Percentiles rank a stretch among this genome's conserved stretches.
Conservation (phyloP, 2,888 invertebrate genomes). For the Tachystola acroxantha region DNA sequence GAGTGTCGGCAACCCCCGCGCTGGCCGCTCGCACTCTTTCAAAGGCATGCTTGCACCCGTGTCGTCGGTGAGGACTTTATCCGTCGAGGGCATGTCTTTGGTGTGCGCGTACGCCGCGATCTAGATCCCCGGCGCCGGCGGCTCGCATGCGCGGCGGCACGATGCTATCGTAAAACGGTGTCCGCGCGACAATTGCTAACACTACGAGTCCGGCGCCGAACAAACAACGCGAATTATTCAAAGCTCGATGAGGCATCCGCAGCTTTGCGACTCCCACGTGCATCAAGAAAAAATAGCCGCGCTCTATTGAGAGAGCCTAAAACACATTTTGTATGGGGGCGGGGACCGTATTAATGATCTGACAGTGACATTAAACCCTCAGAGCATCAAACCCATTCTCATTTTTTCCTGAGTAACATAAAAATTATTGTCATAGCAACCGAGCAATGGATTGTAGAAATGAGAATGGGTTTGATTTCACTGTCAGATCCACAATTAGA, state of each 20-base stretch:
- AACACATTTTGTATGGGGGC: too few relatives aligned
- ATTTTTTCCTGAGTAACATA: too few relatives aligned
- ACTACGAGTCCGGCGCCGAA: constrained; percentile 48
- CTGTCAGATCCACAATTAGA: too few relatives aligned
- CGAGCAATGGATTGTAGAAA: too few relatives aligned
- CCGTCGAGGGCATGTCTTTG: constrained; percentile 65
- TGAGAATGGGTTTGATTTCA: too few relatives aligned
- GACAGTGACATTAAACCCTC: too few relatives aligned
- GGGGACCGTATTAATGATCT: too few relatives aligned
- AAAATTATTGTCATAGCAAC: too few relatives aligned
- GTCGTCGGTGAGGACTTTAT: constrained; percentile 60
- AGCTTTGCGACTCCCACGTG: constrained; percentile 28
- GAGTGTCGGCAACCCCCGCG: constrained; percentile 33
- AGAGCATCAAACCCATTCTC: too few relatives aligned
- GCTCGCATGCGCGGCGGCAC: constrained; percentile 49
- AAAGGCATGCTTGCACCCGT: constrained; percentile 52
- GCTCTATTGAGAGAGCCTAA: too few relatives aligned
- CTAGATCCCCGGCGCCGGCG: constrained; percentile 66
- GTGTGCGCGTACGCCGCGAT: constrained; percentile 57
- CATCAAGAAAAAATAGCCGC: too few relatives aligned
- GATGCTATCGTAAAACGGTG: constrained; percentile 64
- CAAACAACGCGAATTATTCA: constrained; percentile 65
- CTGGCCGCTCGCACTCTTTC: constrained; percentile 39
- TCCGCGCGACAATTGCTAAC: constrained; percentile 72
- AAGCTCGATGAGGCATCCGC: constrained; percentile 31